Conservation (phyloP, 2,113 vertebrate genomes). For the Podiceps cristatus region DNA sequence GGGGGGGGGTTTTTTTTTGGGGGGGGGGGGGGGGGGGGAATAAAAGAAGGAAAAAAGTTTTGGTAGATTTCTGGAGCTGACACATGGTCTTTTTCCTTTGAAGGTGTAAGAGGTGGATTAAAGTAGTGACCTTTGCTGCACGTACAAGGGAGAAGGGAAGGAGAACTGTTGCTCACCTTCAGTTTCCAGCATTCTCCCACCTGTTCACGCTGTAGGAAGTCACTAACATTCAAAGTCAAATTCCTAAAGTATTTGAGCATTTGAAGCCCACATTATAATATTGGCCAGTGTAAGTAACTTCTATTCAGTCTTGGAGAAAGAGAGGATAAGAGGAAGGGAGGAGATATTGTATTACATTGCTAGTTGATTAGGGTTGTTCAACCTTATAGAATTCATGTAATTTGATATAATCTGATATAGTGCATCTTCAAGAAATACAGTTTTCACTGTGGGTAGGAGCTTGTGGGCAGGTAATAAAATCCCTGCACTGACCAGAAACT, state of each 20-base stretch:
- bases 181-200: constrained; percentile 48
- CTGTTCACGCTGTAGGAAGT: constrained; percentile 24
- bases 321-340: not conserved
- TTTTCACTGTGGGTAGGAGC: constrained; percentile 39
- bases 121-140: constrained; percentile 21
- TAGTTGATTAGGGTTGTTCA: not conserved
- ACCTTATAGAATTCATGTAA: not conserved
- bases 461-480: constrained; percentile 60
- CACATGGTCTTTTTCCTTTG: not conserved
- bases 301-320: not conserved
- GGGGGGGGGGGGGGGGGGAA: too few relatives aligned
- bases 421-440: constrained; percentile 45
- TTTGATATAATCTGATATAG: constrained; percentile 4
- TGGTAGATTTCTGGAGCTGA: not conserved
- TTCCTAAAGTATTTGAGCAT: not conserved
- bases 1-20: too few relatives aligned
- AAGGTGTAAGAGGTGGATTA: not conserved
- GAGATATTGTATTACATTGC: not conserved
- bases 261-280: not conserved
- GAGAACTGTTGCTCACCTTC: constrained; percentile 41
- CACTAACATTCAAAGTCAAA: constrained; percentile 38
- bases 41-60: not conserved
- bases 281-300: not conserved
- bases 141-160: not conserved
- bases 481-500: constrained; percentile 59